Conservation (phyloP, 2,888 invertebrate genomes). For the Panopea generosa region DNA sequence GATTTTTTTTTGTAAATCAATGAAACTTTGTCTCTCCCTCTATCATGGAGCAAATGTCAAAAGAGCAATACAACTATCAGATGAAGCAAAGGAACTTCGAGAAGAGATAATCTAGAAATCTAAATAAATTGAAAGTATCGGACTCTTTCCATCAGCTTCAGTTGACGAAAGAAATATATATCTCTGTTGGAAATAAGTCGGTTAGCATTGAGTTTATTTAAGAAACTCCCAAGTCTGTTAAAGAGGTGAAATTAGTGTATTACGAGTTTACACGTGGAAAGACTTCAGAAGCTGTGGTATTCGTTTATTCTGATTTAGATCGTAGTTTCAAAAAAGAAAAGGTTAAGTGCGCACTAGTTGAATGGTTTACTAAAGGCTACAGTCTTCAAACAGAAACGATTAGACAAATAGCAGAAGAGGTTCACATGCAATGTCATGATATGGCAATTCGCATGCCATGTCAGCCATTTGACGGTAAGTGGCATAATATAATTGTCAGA, state of each 20-base stretch:
- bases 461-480: conserved; percentile 39
- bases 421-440: conserved; percentile 18
- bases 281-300: conserved; percentile 23
- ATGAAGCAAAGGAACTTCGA: background rate
- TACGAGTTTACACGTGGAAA: conserved; percentile 15
- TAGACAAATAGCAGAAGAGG: conserved; percentile 17
- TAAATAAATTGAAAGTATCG: conserved; percentile 1
- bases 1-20: background rate
- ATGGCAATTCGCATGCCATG: conserved; percentile 28
- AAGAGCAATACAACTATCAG: conserved; percentile 3
- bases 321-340: conserved; percentile 14
- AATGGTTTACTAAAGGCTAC: conserved; percentile 38
- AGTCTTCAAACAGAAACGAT: conserved; percentile 18
- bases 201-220: too few species aligned
- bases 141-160: background rate
- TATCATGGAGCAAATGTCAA: background rate
- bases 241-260: background rate
- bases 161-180: background rate
- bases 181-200: background rate
- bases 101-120: background rate
- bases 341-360: conserved; percentile 15
- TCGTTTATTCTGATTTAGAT: conserved; percentile 23
- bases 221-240: background rate
- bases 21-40: conserved; percentile 4
- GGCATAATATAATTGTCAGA: conserved; percentile 38